Evolutionary conservation across 2,888 invertebrate genomes (phyloP), one percentile per base, ranked within the genome.

Genomic region (Cryptocheilus praepositus): DNA sequence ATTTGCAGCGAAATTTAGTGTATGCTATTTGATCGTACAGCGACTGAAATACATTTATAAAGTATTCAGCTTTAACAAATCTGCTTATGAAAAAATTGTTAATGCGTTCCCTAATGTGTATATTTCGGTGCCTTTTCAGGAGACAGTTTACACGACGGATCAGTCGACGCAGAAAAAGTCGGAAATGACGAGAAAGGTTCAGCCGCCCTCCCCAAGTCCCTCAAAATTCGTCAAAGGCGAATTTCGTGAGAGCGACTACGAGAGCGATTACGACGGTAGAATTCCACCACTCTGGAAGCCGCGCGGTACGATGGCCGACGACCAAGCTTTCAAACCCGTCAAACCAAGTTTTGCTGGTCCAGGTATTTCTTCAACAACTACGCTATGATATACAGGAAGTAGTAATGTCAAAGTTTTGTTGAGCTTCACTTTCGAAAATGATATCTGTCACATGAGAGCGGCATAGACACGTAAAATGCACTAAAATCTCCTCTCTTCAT

Each of bases 231-330:
- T 92, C 19, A 92, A 91, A 86, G 90, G 92, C 75, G 93, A 93
- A 88, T 92, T 92, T 85, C 90, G 90, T 60, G 93, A 92, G 85
- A 94, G 93, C 82, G 94, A 94, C 83, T 93, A 93, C 82, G 93
- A 93, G 88, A 94, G 93, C 81, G 94, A 94, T 72, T 93, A 93
- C 74, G 93, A 93, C 69, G 91, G 92, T 64, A 90, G 91, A 74
- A 92, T 93, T 81, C 91, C 91, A 64, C 90, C 93, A 1, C 89
- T 92, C 11, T 93, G 93, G 91, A 90, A 91, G 49, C 90, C 92
- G 25, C 88, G 81, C 61, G 91, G 91, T 67, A 89, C 90, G 15
- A 91, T 91, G 71, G 88, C 89, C 2, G 92, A 92, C 59, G 90
- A 90, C 53, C 89, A 89, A 67, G 87, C 89, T 43, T 93, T 91